Evolutionary conservation across 2,888 invertebrate genomes (phyloP).

Genomic region (Chalcis sispes): DNA sequence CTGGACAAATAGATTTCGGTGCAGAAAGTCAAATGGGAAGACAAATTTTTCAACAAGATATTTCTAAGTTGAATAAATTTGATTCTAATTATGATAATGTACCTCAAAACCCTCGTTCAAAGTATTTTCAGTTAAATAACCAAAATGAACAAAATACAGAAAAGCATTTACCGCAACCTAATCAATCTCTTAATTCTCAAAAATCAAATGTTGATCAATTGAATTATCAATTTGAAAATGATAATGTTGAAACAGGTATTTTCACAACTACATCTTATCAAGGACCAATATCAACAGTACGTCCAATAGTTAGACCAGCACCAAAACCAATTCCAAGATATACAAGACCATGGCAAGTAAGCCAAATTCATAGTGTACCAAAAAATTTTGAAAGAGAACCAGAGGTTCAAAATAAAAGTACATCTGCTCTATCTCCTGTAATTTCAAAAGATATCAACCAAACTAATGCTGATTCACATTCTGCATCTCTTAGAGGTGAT

Average conservation of each 20-base stretch:
- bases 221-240: constrained; percentile 14
- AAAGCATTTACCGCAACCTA: no score
- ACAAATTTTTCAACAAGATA: constrained; percentile 4
- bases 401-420: constrained; percentile 8
- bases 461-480: constrained; percentile 10
- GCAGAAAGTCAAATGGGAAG: constrained; percentile 26
- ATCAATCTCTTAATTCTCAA: no score
- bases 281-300: constrained; percentile 8
- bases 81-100: not conserved
- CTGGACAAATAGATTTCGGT: constrained; percentile 36
- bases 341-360: constrained; percentile 50
- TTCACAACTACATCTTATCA: not conserved
- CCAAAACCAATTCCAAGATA: constrained; percentile 43
- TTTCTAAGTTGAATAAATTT: constrained; percentile 10
- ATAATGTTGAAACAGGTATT: no score
- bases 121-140: constrained; percentile 9
- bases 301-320: constrained; percentile 23
- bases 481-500: constrained; percentile 36
- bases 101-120: not conserved
- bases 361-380: constrained; percentile 51
- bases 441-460: constrained; percentile 25
- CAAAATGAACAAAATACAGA: not conserved
- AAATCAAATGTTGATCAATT: no score
- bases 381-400: constrained; percentile 8
- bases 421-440: no score